Conservation (phyloP, 2,888 invertebrate genomes). For the Thymelicus lineola region DNA sequence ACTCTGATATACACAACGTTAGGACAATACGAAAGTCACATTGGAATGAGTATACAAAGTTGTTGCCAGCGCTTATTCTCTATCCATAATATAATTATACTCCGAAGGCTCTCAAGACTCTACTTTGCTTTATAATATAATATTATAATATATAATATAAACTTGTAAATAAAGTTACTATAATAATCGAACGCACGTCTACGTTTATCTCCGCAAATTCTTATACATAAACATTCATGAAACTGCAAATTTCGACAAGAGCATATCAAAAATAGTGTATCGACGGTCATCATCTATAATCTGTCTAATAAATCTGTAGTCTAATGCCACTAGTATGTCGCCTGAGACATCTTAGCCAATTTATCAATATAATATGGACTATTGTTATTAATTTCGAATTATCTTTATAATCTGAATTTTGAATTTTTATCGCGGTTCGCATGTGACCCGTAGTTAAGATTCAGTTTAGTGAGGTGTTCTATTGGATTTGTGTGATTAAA, state of each 20-base stretch:
- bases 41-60: constrained; percentile 52
- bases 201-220: constrained; percentile 66
- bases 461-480: background rate
- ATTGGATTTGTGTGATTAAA: background rate
- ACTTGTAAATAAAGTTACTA: constrained; percentile 84
- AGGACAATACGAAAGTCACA: constrained; percentile 46
- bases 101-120: constrained; percentile 75
- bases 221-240: constrained; percentile 69
- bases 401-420: constrained; percentile 13
- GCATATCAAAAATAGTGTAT: constrained; percentile 85
- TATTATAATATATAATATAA: constrained; percentile 67
- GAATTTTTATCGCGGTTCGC: constrained; percentile 14
- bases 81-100: constrained; percentile 63
- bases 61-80: constrained; percentile 70
- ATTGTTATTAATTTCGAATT: constrained; percentile 67
- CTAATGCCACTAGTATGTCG: constrained; percentile 75
- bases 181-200: constrained; percentile 73
- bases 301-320: constrained; percentile 78
- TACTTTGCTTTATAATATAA: constrained; percentile 75
- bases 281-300: constrained; percentile 76
- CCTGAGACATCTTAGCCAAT: constrained; percentile 74
- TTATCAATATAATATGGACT: constrained; percentile 64
- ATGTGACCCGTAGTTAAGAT: background rate
- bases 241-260: constrained; percentile 84
- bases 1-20: constrained; percentile 24